These are phyloP conservation scores for Chauna torquata DNA, from an alignment of 2,113 vertebrate genomes.

Conservation along the genomic window DNA sequence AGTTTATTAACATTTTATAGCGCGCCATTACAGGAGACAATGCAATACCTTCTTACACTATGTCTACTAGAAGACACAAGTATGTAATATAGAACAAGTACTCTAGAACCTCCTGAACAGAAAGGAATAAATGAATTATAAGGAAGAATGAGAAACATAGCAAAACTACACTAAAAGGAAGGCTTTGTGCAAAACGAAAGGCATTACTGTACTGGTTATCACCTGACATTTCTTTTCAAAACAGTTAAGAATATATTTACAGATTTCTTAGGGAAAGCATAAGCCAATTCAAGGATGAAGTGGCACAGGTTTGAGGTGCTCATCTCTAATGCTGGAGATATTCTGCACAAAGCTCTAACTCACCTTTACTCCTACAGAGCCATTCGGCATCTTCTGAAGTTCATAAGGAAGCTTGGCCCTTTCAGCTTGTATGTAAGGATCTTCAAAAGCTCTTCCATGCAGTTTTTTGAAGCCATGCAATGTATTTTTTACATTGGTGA, in stretches of 20 bases:
- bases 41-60: background rate
- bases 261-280: background rate
- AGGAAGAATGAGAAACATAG: background rate
- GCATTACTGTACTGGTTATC: background rate
- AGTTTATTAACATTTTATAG: background rate
- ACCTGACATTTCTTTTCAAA: background rate
- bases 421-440: slow-evolving; percentile 89
- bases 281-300: background rate
- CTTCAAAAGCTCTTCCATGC: slow-evolving; percentile 90
- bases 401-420: slow-evolving; percentile 88
- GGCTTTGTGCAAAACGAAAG: background rate
- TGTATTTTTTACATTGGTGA: slow-evolving; percentile 94
- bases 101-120: background rate
- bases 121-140: background rate
- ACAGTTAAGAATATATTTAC: background rate
- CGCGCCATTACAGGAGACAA: background rate
- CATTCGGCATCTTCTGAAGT: slow-evolving; percentile 90
- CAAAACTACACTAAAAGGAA: background rate
- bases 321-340: background rate
- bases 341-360: background rate
- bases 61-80: background rate
- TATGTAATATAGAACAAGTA: background rate
- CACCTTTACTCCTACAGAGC: slow-evolving; percentile 91
- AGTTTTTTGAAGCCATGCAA: slow-evolving; percentile 94
- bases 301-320: background rate